These are phyloP conservation scores for Brachionus paranguensis DNA, from an alignment of 1,140 invertebrate genomes.

Conservation along the genomic window DNA sequence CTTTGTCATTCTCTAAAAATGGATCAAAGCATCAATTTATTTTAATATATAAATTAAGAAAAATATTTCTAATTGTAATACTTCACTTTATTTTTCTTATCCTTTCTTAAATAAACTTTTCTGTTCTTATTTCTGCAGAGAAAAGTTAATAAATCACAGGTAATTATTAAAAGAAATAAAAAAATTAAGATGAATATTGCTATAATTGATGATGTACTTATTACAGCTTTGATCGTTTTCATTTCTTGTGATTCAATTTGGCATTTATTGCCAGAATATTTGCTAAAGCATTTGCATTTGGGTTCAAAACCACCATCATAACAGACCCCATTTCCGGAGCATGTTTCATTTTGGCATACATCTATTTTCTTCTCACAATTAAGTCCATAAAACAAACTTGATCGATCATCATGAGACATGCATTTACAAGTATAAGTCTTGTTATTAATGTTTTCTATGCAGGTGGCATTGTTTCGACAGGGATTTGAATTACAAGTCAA, in stretches of 20 bases:
- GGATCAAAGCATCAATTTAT: too few relatives aligned
- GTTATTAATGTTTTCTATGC: neutral
- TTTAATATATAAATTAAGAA: too few relatives aligned
- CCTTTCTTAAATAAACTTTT: neutral
- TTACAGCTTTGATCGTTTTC: neutral
- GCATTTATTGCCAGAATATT: neutral
- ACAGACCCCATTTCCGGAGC: neutral
- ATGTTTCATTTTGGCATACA: neutral
- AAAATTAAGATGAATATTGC: neutral
- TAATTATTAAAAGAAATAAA: neutral
- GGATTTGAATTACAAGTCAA: neutral
- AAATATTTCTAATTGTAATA: too few relatives aligned
- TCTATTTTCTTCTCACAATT: neutral
- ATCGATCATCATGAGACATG: neutral
- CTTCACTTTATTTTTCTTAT: neutral
- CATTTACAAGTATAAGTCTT: neutral
- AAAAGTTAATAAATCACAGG: neutral
- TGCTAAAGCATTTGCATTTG: neutral
- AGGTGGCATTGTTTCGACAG: neutral
- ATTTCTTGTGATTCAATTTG: slow-evolving; percentile 1
- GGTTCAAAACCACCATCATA: neutral
- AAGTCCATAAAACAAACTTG: neutral
- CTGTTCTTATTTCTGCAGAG: neutral
- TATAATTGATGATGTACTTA: neutral
- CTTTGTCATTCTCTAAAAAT: too few relatives aligned